These are phyloP conservation scores for Rhopilema esculentum DNA, from an alignment of 30 jellyfish, hydroid and myxozoan species.

Conservation along the genomic window DNA sequence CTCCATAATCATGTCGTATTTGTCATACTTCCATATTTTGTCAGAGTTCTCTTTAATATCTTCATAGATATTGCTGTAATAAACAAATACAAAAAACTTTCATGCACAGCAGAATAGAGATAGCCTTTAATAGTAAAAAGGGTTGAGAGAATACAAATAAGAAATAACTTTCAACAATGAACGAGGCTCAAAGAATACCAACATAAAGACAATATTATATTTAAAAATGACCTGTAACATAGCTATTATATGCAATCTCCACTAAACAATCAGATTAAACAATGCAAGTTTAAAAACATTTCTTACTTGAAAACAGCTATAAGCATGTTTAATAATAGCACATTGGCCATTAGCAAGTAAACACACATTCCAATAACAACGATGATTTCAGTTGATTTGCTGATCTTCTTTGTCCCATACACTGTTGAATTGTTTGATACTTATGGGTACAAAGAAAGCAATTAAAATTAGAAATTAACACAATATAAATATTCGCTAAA, in stretches of 20 bases:
- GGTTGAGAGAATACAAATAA: no score
- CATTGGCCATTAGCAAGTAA: constrained; percentile 62
- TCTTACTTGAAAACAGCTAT: constrained; percentile 78
- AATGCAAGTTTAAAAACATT: not conserved
- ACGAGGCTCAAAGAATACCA: no score
- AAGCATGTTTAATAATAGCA: constrained; percentile 52
- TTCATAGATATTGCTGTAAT: constrained; percentile 70
- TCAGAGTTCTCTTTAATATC: constrained; percentile 64
- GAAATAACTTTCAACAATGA: no score
- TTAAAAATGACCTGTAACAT: no score
- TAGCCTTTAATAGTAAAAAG: no score
- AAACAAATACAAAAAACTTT: not conserved
- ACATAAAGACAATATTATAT: no score
- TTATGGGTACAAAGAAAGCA: no score
- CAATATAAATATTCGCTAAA: no score
- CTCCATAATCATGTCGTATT: constrained; percentile 76
- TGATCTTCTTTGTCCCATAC: constrained; percentile 42
- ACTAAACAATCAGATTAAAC: not conserved
- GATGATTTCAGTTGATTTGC: constrained; percentile 40
- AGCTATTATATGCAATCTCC: no score
- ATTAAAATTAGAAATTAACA: no score
- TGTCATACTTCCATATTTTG: constrained; percentile 76
- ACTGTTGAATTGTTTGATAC: constrained; percentile 32
- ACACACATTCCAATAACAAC: constrained; percentile 55
- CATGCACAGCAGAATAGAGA: no score